Evolutionary conservation across 2,888 invertebrate genomes (phyloP).

Genomic region (Machimus rusticus): DNA sequence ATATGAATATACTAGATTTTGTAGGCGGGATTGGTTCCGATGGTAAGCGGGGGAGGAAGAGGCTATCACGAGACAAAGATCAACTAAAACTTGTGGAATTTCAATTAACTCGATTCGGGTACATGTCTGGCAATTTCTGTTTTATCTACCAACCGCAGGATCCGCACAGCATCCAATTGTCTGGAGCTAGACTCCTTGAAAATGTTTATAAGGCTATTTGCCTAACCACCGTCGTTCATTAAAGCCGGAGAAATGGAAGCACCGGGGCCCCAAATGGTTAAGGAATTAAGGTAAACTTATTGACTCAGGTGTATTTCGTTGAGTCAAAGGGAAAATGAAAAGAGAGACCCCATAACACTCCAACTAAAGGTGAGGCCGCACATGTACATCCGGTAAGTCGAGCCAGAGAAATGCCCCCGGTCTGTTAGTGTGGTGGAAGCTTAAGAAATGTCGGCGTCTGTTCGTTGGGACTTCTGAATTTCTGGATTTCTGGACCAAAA

Average conservation of each 20-base stretch:
- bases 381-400: background rate
- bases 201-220: constrained; percentile 43
- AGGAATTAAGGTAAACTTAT: constrained; percentile 42
- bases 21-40: background rate
- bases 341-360: background rate
- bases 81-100: constrained; percentile 38
- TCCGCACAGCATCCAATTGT: constrained; percentile 26
- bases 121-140: constrained; percentile 36
- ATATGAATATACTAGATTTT: background rate
- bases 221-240: constrained; percentile 41
- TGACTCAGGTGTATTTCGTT: constrained; percentile 31
- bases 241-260: constrained; percentile 15
- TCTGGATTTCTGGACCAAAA: constrained; percentile 7
- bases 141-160: constrained; percentile 37
- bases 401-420: background rate
- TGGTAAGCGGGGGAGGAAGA: background rate
- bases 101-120: constrained; percentile 36
- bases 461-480: background rate
- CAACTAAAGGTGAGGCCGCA: background rate
- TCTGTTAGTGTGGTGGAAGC: background rate
- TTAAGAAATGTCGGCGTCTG: background rate
- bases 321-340: constrained; percentile 19
- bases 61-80: constrained; percentile 30
- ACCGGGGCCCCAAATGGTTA: constrained; percentile 26
- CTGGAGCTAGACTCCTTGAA: constrained; percentile 37